Conservation (phyloP, 2,797 vertebrate species). For the Vireo griseus region DNA sequence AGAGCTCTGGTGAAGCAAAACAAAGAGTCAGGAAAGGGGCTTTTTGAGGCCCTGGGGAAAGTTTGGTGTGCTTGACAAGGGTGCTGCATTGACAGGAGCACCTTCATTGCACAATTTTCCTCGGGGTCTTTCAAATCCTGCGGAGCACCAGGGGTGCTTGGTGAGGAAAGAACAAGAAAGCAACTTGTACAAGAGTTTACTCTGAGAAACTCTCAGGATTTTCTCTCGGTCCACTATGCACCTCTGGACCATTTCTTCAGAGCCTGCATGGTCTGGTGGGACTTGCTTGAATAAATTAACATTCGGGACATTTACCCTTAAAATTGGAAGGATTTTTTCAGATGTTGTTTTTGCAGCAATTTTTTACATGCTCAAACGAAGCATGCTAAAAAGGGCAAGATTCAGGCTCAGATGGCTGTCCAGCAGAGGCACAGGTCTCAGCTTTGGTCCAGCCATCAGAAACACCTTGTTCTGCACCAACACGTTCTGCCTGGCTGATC, state of each 20-base stretch:
- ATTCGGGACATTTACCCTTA: background rate
- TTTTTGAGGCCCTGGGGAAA: background rate
- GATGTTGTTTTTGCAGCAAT: background rate
- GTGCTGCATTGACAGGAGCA: background rate
- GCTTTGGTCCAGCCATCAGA: background rate
- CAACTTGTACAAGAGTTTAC: background rate
- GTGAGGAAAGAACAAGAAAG: background rate
- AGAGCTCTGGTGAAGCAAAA: slow-evolving; percentile 21
- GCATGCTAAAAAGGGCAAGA: background rate
- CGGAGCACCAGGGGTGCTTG: background rate
- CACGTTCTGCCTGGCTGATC: background rate
- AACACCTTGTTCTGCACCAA: background rate
- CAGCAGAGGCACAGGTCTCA: background rate
- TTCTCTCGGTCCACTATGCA: background rate
- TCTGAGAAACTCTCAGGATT: background rate
- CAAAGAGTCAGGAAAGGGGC: background rate
- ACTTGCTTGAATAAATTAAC: background rate
- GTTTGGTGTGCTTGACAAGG: background rate
- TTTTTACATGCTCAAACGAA: background rate
- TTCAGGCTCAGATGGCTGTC: background rate
- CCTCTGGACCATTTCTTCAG: background rate
- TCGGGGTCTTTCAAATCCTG: background rate
- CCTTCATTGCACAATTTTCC: background rate
- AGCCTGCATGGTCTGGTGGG: background rate
- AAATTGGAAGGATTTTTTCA: slow-evolving; percentile 13